Evolutionary conservation across 1,140 invertebrate species (phyloP), one percentile per base, ranked within the genome.

Genomic region (Holcopasites calliopsidis): DNA sequence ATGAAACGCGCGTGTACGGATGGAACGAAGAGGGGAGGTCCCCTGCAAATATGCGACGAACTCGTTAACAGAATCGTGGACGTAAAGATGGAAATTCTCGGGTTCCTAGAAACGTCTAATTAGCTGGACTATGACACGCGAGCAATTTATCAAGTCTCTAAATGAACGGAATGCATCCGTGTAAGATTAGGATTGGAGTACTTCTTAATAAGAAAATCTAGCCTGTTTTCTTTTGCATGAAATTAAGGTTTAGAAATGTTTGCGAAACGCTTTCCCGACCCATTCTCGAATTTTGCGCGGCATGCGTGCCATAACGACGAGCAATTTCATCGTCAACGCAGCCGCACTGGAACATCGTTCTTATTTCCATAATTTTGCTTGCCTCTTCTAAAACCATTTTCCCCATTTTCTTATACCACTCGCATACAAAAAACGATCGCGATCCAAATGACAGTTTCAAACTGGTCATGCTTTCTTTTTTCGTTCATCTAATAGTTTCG

Each of bases 51-150:
- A 62, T 26, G n/a, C 13, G 33, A 16, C 44, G 16, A 23, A 28
- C 50, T 66, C 31, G 40, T 74, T 66, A 74, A 23, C 23, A 16
- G 69, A 31, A 62, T 62, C 31, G 57, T 44, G 31, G 50, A 26
- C 42, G 52, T 28, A 49, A 21, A 66, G 50, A 66, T 54, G 13
- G 58, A 66, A 66, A 55, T 74, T 65, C 71, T 61, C 71, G 49
- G 66, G 71, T 74, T 65, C 62, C 61, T 55, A 66, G 31, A 31
- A 47, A 18, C 62, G 21, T 18, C 23, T 74, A 74, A 74, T 74
- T 74, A 57, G 62, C 71, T 49, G 31, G 65, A 74, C 61, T 57
- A 44, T 31, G 61, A 47, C 40, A 35, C 13, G 71, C 50, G 31
- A 26, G 38, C 40, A 47, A 57, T 55, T 44, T 35, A 47, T 54